Conservation (phyloP, 2,797 vertebrate species). For the Sebastolobus alascanus region DNA sequence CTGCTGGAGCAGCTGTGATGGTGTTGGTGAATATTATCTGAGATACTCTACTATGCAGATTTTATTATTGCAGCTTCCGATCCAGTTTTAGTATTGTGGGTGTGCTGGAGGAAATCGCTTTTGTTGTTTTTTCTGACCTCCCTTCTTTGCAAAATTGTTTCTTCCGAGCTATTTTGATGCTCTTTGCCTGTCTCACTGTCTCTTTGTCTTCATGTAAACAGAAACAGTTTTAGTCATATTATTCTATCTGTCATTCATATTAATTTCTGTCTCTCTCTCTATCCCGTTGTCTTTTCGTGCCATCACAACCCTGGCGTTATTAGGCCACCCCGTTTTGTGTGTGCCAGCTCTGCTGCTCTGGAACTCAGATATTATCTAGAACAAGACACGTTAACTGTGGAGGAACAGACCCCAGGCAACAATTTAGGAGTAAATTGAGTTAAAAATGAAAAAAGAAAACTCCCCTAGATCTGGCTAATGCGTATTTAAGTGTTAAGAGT, state of each 20-base stretch:
- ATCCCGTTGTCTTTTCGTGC: neutral
- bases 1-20: slow-evolving; percentile 55
- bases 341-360: slow-evolving; percentile 13
- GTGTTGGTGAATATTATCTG: slow-evolving; percentile 31
- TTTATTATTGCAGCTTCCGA: slow-evolving; percentile 42
- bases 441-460: slow-evolving; percentile 16
- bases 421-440: slow-evolving; percentile 12
- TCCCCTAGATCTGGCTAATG: neutral
- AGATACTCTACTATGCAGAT: slow-evolving; percentile 27
- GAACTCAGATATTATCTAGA: slow-evolving; percentile 12
- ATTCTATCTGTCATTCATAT: neutral
- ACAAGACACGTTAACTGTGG: slow-evolving; percentile 13
- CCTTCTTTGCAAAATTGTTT: neutral
- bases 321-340: neutral
- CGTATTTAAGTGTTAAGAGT: neutral
- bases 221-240: neutral
- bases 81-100: slow-evolving; percentile 22
- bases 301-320: neutral
- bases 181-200: neutral
- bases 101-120: slow-evolving; percentile 26
- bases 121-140: neutral
- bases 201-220: neutral
- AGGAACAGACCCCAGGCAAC: slow-evolving; percentile 8
- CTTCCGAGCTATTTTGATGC: slow-evolving; percentile 9
- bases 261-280: neutral